These are phyloP conservation scores for Blera fallax DNA, from an alignment of 2,888 invertebrate species.

Conservation along the genomic window DNA sequence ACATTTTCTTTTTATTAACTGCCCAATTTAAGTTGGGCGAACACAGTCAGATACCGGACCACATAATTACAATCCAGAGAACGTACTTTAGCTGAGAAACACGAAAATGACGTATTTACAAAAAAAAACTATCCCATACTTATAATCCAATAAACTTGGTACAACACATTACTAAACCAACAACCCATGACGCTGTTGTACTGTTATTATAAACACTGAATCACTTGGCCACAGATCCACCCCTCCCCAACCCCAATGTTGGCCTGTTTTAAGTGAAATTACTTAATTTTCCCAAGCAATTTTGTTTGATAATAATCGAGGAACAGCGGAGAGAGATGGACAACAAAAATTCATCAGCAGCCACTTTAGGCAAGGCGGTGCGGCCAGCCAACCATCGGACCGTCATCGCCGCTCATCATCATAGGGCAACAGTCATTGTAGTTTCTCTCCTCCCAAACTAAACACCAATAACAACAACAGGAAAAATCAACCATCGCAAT, in stretches of 20 bases:
- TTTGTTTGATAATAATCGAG: slow-evolving; percentile 32
- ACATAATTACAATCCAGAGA: slow-evolving; percentile 25
- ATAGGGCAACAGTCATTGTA: slow-evolving; percentile 25
- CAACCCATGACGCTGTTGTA: slow-evolving; percentile 28
- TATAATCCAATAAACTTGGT: slow-evolving; percentile 39
- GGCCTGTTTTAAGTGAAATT: slow-evolving; percentile 40
- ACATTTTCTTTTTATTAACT: slow-evolving; percentile 31
- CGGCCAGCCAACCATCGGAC: slow-evolving; percentile 28
- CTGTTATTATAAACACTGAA: slow-evolving; percentile 22
- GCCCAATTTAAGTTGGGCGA: slow-evolving; percentile 25
- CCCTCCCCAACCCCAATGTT: not conserved
- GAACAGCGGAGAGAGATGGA: slow-evolving; percentile 8
- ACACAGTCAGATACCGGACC: slow-evolving; percentile 5
- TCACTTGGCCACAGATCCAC: slow-evolving; percentile 26
- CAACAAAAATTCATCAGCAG: slow-evolving; percentile 24
- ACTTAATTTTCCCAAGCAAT: slow-evolving; percentile 48
- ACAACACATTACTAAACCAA: slow-evolving; percentile 32
- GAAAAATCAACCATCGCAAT: not conserved
- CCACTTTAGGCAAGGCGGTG: slow-evolving; percentile 8
- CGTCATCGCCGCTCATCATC: slow-evolving; percentile 31
- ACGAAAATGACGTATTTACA: slow-evolving; percentile 26
- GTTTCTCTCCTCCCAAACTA: not conserved
- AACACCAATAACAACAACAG: not conserved
- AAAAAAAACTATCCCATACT: slow-evolving; percentile 17
- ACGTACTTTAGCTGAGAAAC: slow-evolving; percentile 10